Conservation (phyloP, 64 coral and sea anemone genomes). For the Montipora cactus region DNA sequence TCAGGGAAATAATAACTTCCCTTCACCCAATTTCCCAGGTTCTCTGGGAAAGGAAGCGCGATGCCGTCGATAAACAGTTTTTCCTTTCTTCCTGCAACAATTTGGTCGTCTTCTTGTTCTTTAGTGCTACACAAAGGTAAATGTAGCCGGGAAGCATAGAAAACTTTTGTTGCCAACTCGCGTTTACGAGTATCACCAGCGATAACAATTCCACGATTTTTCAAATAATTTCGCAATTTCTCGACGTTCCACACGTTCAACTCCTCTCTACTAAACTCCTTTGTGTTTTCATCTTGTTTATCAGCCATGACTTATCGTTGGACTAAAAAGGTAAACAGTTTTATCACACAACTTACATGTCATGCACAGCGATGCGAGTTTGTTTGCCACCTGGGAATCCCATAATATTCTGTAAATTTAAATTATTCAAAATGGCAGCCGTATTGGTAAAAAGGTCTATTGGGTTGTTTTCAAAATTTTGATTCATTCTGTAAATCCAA, state of each 20-base stretch:
- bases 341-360: too few relatives aligned
- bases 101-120: constrained; percentile 11
- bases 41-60: neutral
- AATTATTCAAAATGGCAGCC: too few relatives aligned
- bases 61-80: neutral
- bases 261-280: neutral
- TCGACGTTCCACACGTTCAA: constrained; percentile 1
- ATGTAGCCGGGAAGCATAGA: constrained; percentile 2
- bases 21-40: neutral
- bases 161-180: neutral
- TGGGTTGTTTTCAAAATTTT: too few relatives aligned
- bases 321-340: neutral
- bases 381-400: too few relatives aligned
- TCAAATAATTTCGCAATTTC: constrained; percentile 26
- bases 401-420: too few relatives aligned
- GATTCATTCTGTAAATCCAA: too few relatives aligned
- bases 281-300: neutral
- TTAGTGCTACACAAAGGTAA: neutral
- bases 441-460: too few relatives aligned
- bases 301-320: neutral
- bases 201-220: constrained; percentile 14
- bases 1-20: neutral
- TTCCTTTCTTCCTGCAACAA: neutral
- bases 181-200: neutral
- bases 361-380: too few relatives aligned